Evolutionary conservation across 1,140 invertebrate genomes (phyloP).

Genomic region (Leptestheria dahalacensis): DNA sequence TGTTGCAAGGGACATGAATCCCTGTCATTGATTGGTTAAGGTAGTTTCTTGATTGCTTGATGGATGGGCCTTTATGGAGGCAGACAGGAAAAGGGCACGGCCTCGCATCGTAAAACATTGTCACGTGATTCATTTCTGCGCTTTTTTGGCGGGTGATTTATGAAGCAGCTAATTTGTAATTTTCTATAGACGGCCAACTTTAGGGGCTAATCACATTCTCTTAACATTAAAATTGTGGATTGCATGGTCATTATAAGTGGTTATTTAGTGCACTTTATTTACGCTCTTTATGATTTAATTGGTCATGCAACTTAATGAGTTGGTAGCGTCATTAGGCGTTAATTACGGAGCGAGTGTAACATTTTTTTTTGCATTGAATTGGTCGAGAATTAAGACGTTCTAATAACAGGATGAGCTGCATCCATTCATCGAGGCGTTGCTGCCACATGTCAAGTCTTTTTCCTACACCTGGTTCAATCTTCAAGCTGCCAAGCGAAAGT

Average conservation of each 20-base stretch:
- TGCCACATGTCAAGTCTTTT: neutral
- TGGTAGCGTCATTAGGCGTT: no score
- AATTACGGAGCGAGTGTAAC: no score
- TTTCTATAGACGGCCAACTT: neutral
- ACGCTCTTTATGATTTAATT: no score
- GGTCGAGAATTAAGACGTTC: no score
- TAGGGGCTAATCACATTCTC: no score
- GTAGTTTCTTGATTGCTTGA: neutral
- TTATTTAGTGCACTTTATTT: no score
- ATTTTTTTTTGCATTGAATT: no score
- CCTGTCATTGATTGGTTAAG: neutral
- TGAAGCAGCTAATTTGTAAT: neutral
- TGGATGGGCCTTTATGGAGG: neutral
- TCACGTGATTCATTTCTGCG: neutral
- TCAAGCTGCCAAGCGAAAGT: neutral
- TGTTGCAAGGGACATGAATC: neutral
- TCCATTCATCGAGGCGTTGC: neutral
- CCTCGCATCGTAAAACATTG: neutral
- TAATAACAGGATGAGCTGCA: neutral
- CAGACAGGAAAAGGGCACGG: neutral
- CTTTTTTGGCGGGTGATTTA: no score
- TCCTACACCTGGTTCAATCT: neutral
- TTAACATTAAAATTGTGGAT: no score
- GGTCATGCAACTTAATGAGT: no score
- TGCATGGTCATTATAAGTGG: no score